Evolutionary conservation across 2,888 invertebrate genomes (phyloP), one percentile per base, ranked within the genome.

Genomic region (Lasioglossum calceatum): DNA sequence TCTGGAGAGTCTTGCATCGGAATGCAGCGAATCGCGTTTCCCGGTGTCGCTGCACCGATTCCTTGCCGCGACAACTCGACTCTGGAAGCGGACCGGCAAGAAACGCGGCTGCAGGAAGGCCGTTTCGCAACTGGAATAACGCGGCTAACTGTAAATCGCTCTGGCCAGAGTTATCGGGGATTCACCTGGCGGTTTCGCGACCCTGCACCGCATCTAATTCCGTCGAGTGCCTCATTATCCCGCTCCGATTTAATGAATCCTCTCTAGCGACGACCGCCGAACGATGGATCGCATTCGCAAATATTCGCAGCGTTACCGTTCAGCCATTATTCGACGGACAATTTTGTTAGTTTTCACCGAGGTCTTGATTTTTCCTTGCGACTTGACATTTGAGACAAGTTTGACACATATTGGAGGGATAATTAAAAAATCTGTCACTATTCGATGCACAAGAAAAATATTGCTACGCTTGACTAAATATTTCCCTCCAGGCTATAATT

Each of bases 61-160:
- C 44, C 72, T 44, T 16, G n/a, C 23, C 47, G n/a, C 36, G 47
- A 67, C 73, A 23, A 79, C 58, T 32, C 73, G 42, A 73, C 42
- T 79, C 23, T 42, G 39, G 36, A 27, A 47, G n/a, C 36, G 36
- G 76, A 67, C 50, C 39, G 64, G 44, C 72, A 44, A 39, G 64
- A 67, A 77, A 67, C 44, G 64, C 27, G 32, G 54, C 16, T 39
- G 3, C 12, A n/a, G n/a, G 32, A 80, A 64, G 23, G 47, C 77
- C 64, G 67, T 67, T 77, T 39, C 14, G 5, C 67, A 70, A 16
- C 64, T 1, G 77, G 77, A 81, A 78, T 50, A 78, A 70, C 42
- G 50, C 54, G 27, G 1, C 19, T 81, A 81, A 67, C 54, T 77
- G 81, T 70, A 64, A 81, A 81, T 77, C 42, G 32, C 23, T 32